Conservation (phyloP, 2,888 invertebrate species). For the Unio pictorum region DNA sequence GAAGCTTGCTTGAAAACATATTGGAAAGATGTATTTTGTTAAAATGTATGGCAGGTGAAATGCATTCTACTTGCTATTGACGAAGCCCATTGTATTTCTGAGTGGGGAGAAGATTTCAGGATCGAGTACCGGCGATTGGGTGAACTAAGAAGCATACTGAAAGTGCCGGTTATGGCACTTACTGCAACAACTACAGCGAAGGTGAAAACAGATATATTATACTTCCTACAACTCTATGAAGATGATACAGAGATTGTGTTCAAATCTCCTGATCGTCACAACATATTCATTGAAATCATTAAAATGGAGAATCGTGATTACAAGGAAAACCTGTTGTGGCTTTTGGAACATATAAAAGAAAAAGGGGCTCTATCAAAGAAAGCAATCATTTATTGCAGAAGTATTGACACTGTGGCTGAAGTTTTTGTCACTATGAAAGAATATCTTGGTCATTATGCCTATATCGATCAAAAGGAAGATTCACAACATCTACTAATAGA, state of each 20-base stretch:
- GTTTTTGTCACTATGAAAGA: slow-evolving; percentile 22
- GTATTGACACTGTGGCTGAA: slow-evolving; percentile 27
- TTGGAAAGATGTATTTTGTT: slow-evolving; percentile 22
- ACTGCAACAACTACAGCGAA: slow-evolving; percentile 19
- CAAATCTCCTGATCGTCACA: slow-evolving; percentile 11
- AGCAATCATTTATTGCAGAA: slow-evolving; percentile 27
- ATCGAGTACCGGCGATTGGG: slow-evolving; percentile 19
- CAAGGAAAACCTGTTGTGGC: slow-evolving; percentile 9
- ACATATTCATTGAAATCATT: slow-evolving; percentile 18
- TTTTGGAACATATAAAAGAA: slow-evolving; percentile 17
- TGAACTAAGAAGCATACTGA: slow-evolving; percentile 18
- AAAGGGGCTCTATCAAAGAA: slow-evolving; percentile 15
- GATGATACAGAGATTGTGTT: slow-evolving; percentile 13
- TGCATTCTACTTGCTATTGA: slow-evolving; percentile 19
- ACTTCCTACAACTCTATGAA: slow-evolving; percentile 12
- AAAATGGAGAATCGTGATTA: slow-evolving; percentile 8
- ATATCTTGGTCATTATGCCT: slow-evolving; percentile 15
- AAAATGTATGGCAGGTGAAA: slow-evolving; percentile 17
- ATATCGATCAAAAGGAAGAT: slow-evolving; percentile 12
- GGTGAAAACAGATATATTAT: slow-evolving; percentile 23
- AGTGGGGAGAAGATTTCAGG: slow-evolving; percentile 31
- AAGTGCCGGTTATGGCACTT: slow-evolving; percentile 18
- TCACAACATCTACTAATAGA: slow-evolving; percentile 24
- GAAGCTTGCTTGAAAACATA: slow-evolving; percentile 22
- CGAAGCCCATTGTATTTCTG: slow-evolving; percentile 38